Evolutionary conservation across 2,888 invertebrate species (phyloP).

Genomic region (Drosophila stalkeri): DNA sequence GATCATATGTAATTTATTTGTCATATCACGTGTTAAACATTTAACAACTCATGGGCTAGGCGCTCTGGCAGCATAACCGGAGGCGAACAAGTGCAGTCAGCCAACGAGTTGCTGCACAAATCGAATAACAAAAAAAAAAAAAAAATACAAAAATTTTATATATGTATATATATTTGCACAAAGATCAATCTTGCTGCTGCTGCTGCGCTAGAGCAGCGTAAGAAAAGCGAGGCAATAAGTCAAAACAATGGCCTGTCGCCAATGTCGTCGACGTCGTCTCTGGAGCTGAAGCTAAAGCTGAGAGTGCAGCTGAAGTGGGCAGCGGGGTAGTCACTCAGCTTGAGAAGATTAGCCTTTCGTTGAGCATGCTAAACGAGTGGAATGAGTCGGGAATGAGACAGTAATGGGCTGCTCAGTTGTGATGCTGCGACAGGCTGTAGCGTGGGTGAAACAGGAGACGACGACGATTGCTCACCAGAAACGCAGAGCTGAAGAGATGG

Average conservation of each 20-base stretch:
- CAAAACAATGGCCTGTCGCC: conserved; percentile 80
- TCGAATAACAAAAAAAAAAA: conserved; percentile 61
- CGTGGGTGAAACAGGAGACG: conserved; percentile 69
- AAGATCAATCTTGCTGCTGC: conserved; percentile 69
- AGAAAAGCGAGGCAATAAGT: conserved; percentile 71
- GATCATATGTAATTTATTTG: conserved; percentile 84
- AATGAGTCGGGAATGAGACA: conserved; percentile 83
- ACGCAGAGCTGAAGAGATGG: conserved; percentile 53
- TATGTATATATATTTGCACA: conserved; percentile 55
- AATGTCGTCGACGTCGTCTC: conserved; percentile 60
- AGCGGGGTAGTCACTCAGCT: conserved; percentile 58
- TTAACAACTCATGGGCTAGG: conserved; percentile 81
- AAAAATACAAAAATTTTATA: conserved; percentile 18
- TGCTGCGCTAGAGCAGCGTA: conserved; percentile 39
- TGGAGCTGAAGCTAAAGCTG: conserved; percentile 9
- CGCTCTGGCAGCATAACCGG: conserved; percentile 58
- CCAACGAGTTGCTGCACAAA: conserved; percentile 54
- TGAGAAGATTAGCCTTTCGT: conserved; percentile 66
- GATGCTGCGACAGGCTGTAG: conserved; percentile 65
- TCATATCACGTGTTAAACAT: conserved; percentile 85
- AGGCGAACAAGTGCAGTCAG: conserved; percentile 62
- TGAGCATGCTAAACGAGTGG: conserved; percentile 76
- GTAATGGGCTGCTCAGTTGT: conserved; percentile 82
- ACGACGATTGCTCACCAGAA: conserved; percentile 60
- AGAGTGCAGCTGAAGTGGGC: conserved; percentile 14